Evolutionary conservation across 2,797 vertebrate species (phyloP).

Genomic region (Oreochromis mossambicus): DNA sequence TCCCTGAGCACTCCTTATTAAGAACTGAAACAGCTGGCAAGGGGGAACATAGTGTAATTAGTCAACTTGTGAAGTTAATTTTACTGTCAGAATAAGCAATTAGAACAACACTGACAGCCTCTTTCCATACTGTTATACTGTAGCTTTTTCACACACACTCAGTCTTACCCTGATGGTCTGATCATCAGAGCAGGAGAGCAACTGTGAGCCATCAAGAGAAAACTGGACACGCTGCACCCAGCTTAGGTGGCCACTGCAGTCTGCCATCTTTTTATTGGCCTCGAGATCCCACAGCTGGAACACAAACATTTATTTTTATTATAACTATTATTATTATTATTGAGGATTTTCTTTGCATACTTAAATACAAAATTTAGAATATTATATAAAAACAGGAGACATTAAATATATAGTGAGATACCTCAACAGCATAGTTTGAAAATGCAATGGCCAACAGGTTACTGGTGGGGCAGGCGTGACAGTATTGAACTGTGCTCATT

Average conservation of each 20-base stretch:
- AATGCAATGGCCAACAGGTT: constrained; percentile 87
- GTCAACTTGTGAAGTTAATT: neutral
- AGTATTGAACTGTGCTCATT: constrained; percentile 87
- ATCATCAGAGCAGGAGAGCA: constrained; percentile 94
- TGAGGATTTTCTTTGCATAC: neutral
- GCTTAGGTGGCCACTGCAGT: constrained; percentile 93
- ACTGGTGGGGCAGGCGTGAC: constrained; percentile 85
- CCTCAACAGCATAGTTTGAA: constrained; percentile 93
- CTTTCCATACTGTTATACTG: neutral
- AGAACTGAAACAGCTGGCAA: neutral
- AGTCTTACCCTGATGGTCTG: constrained; percentile 88
- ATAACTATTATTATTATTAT: fast-evolving
- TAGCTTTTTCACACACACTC: neutral
- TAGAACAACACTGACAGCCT: neutral
- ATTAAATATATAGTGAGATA: constrained; percentile 41
- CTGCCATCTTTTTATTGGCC: constrained; percentile 84
- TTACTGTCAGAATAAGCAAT: neutral
- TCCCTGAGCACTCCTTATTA: neutral
- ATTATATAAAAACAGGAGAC: neutral
- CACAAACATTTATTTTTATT: constrained; percentile 12
- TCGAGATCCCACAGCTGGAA: constrained; percentile 89
- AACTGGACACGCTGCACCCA: constrained; percentile 93
- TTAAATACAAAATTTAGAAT: neutral
- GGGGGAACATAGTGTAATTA: neutral
- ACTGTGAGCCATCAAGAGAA: constrained; percentile 87